These are phyloP conservation scores for Trachymyrmex septentrionalis DNA, from an alignment of 1,140 invertebrate genomes.

Conservation along the genomic window DNA sequence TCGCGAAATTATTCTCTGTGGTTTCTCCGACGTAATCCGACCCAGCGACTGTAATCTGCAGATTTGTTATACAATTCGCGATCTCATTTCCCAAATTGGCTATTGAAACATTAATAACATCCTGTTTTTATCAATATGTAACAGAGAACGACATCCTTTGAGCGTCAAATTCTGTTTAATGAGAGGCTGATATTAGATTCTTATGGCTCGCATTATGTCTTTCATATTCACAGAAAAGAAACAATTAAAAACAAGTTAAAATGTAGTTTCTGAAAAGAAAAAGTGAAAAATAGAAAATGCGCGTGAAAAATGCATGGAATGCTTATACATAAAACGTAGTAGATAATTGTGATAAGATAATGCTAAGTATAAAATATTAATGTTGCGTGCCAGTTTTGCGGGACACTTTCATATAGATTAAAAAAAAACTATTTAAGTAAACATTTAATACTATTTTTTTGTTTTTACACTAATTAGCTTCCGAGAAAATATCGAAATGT, in stretches of 20 bases:
- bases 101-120: conserved; percentile 53
- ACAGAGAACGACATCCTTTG: background rate
- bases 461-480: background rate
- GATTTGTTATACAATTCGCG: conserved; percentile 18
- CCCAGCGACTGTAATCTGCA: background rate
- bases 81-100: conserved; percentile 40
- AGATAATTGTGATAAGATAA: background rate
- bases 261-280: background rate
- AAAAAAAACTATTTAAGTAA: background rate
- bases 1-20: conserved; percentile 31
- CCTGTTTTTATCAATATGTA: conserved; percentile 45
- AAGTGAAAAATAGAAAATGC: background rate
- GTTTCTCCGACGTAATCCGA: conserved; percentile 18
- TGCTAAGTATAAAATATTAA: background rate
- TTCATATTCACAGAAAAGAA: background rate
- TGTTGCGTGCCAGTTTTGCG: background rate
- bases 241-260: background rate
- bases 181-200: background rate
- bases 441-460: background rate
- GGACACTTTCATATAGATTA: background rate
- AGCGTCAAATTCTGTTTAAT: conserved; percentile 11
- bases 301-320: background rate
- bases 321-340: background rate
- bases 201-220: background rate
- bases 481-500: conserved; percentile 9